phyloP scores from a whole-genome alignment of 2,888 invertebrate species.

The Elysia crispata region DNA sequence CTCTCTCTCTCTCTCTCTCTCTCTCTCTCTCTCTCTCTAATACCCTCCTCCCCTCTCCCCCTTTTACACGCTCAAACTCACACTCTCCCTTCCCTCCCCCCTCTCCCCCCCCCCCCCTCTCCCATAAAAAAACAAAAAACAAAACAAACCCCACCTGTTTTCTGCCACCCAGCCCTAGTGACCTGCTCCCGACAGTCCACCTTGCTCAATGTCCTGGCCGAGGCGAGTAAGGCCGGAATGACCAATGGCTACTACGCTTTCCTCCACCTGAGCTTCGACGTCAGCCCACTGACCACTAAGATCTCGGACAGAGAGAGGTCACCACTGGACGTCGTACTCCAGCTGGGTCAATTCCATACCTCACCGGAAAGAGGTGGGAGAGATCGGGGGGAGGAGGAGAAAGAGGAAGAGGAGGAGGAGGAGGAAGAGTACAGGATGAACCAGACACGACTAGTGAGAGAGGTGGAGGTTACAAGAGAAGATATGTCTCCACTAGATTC shows the following conservation, averaged over 20 bases:
- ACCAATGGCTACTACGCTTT: conserved; percentile 41
- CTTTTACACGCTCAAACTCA: background rate
- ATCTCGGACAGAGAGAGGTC: too few relatives aligned
- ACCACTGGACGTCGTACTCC: background rate
- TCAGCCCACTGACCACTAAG: background rate
- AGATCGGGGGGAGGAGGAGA: too few relatives aligned
- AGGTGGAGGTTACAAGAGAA: too few relatives aligned
- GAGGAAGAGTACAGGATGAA: too few relatives aligned
- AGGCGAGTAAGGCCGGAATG: conserved; percentile 12
- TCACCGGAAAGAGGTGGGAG: too few relatives aligned
- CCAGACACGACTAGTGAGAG: too few relatives aligned
- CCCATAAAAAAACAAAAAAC: too few relatives aligned
- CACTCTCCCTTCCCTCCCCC: too few relatives aligned
- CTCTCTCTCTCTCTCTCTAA: background rate
- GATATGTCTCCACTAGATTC: too few relatives aligned
- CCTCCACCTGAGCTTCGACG: conserved; percentile 41
- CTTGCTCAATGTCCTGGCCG: background rate
- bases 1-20: conserved; percentile 3
- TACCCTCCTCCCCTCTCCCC: background rate
- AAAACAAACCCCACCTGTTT: too few relatives aligned
- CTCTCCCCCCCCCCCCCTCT: too few relatives aligned
- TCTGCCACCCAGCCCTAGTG: conserved; percentile 20
- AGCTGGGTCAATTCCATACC: conserved; percentile 37
- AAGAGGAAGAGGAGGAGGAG: too few relatives aligned
- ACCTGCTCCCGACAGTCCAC: conserved; percentile 16